Conservation (phyloP, 1,140 invertebrate species). For the Cotesia chilonis region DNA sequence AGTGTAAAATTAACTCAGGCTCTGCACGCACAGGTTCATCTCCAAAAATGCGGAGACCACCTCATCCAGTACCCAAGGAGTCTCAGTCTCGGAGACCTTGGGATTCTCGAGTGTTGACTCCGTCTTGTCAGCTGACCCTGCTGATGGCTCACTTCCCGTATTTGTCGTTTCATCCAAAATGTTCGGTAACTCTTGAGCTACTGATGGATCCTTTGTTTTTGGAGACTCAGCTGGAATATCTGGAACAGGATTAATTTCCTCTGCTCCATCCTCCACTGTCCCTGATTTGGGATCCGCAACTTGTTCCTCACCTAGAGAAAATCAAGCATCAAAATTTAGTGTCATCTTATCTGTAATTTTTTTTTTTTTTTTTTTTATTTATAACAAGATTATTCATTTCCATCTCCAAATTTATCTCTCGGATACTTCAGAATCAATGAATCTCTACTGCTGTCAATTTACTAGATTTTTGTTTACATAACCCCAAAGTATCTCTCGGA, state of each 20-base stretch:
- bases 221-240: not conserved
- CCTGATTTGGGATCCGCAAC: not conserved
- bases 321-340: no score
- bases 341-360: not conserved
- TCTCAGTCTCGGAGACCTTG: not conserved
- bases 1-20: not conserved
- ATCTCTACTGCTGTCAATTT: no score
- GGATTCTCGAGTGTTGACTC: not conserved
- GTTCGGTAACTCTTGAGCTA: not conserved
- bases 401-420: no score
- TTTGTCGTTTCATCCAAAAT: not conserved
- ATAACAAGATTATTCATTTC: no score
- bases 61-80: not conserved
- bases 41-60: not conserved
- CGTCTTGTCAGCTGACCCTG: not conserved
- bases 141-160: not conserved
- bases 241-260: no score
- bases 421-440: no score
- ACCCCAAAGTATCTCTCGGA: no score
- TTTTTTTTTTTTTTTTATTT: not conserved
- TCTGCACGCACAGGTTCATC: slow-evolving; percentile 1
- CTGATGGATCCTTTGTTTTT: not conserved
- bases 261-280: no score
- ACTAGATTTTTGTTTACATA: no score
- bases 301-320: not conserved